These are phyloP conservation scores for Eupithecia pulchellata DNA, from an alignment of 2,888 invertebrate species.

Conservation along the genomic window DNA sequence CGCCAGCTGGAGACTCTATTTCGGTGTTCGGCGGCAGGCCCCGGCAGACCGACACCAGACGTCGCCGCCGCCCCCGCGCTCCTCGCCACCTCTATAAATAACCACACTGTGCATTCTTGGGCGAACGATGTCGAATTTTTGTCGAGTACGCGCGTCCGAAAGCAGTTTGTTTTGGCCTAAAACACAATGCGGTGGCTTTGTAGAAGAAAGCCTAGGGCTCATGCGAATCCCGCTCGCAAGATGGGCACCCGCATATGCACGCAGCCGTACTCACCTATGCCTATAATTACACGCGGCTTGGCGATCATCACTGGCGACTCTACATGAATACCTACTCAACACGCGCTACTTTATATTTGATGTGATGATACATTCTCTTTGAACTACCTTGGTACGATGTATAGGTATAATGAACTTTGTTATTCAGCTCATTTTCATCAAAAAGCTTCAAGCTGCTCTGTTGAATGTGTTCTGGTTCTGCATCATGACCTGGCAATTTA, in stretches of 20 bases:
- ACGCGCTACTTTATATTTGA: slow-evolving; percentile 20
- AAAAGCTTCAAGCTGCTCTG: not conserved
- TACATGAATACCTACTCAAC: slow-evolving; percentile 28
- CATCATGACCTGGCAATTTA: not conserved
- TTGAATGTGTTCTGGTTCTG: not conserved
- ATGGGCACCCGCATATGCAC: slow-evolving; percentile 32
- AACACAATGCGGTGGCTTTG: slow-evolving; percentile 45
- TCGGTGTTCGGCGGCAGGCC: slow-evolving; percentile 86
- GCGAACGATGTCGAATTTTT: slow-evolving; percentile 85
- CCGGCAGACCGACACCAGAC: slow-evolving; percentile 87
- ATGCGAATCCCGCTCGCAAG: slow-evolving; percentile 34
- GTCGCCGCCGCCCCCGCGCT: slow-evolving; percentile 84
- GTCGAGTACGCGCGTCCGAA: slow-evolving; percentile 85
- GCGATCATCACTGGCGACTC: slow-evolving; percentile 35
- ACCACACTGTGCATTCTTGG: slow-evolving; percentile 84
- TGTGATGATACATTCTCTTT: slow-evolving; percentile 6
- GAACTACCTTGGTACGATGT: not conserved
- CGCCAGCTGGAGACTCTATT: slow-evolving; percentile 84
- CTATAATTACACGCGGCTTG: slow-evolving; percentile 44
- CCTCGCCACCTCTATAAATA: slow-evolving; percentile 82
- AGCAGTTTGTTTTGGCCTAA: slow-evolving; percentile 82
- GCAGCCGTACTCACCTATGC: slow-evolving; percentile 33
- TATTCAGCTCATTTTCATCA: not conserved
- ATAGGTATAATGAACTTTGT: not conserved
- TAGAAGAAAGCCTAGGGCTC: slow-evolving; percentile 28